These are phyloP conservation scores for Ochropacha duplaris DNA, from an alignment of 2,888 invertebrate genomes.

Conservation along the genomic window DNA sequence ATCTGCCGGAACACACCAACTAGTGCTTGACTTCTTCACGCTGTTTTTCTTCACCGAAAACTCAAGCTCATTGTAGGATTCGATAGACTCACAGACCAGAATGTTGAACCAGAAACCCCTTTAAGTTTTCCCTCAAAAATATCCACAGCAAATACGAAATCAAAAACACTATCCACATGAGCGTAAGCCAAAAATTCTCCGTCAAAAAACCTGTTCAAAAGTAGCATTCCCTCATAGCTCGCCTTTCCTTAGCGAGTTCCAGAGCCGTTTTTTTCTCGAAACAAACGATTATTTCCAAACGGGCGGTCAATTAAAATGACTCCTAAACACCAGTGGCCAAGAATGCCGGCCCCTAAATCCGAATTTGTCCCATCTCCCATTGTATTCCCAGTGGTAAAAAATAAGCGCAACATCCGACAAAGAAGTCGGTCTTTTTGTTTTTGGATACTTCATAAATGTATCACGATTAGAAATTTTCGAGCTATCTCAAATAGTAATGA, in stretches of 20 bases:
- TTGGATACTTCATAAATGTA: slow-evolving; percentile 70
- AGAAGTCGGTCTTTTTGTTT: slow-evolving; percentile 66
- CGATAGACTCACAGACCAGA: too few relatives aligned
- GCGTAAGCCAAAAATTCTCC: slow-evolving; percentile 28
- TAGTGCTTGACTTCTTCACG: too few relatives aligned
- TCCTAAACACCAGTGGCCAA: slow-evolving; percentile 69
- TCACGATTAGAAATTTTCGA: slow-evolving; percentile 66
- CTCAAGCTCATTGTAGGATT: too few relatives aligned
- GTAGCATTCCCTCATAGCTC: slow-evolving; percentile 74
- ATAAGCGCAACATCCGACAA: slow-evolving; percentile 62
- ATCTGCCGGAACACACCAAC: too few relatives aligned
- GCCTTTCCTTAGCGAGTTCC: slow-evolving; percentile 37
- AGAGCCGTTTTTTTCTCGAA: slow-evolving; percentile 41
- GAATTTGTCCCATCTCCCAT: slow-evolving; percentile 71
- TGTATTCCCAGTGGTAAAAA: slow-evolving; percentile 66
- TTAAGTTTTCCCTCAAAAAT: slow-evolving; percentile 6
- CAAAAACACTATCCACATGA: slow-evolving; percentile 25
- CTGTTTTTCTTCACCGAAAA: too few relatives aligned
- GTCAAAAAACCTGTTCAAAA: slow-evolving; percentile 52
- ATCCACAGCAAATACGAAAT: slow-evolving; percentile 25
- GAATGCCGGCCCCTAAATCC: slow-evolving; percentile 60
- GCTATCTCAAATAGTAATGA: slow-evolving; percentile 56
- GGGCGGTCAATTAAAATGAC: slow-evolving; percentile 77
- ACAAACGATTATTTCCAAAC: slow-evolving; percentile 52
- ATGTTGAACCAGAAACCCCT: too few relatives aligned